Evolutionary conservation across 23 tunicate species (phyloP).

Genomic region (Ciona savignyi): DNA sequence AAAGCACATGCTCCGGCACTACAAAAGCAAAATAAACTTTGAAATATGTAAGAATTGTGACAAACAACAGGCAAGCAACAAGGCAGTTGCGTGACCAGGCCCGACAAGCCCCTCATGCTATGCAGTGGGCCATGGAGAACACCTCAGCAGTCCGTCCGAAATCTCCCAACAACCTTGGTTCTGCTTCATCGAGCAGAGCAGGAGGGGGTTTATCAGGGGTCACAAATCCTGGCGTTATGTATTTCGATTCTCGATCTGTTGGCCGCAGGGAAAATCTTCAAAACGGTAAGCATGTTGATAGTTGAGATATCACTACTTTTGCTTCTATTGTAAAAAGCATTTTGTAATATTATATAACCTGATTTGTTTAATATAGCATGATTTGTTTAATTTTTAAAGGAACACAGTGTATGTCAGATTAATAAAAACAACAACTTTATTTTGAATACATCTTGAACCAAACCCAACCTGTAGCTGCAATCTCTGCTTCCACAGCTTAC

Average conservation of each 20-base stretch:
- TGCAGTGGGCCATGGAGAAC: slow-evolving; percentile 91
- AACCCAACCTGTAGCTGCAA: no score
- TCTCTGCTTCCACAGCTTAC: no score
- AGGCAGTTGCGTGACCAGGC: slow-evolving; percentile 54
- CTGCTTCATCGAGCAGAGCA: slow-evolving; percentile 1
- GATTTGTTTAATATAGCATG: no score
- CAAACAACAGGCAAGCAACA: slow-evolving; percentile 36
- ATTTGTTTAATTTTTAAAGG: no score
- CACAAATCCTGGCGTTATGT: slow-evolving; percentile 8
- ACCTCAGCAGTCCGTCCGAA: slow-evolving; percentile 20
- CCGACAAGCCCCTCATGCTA: slow-evolving; percentile 59
- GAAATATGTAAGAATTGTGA: neutral
- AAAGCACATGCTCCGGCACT: no score
- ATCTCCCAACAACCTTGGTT: slow-evolving; percentile 1
- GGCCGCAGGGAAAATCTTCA: slow-evolving; percentile 38
- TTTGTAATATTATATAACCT: no score
- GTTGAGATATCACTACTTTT: no score
- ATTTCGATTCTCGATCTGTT: slow-evolving; percentile 41
- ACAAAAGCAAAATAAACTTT: neutral
- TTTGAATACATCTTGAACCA: no score
- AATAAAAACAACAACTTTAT: no score
- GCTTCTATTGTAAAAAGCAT: no score
- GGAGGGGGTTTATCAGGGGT: slow-evolving; percentile 1
- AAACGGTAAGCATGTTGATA: no score
- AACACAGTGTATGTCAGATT: no score